A percentile compares a stretch with the other conserved stretches of the same genome.
These are phyloP conservation scores for Ranitomeya imitator DNA, from an alignment of 2,113 vertebrate genomes.

Conservation along the genomic window DNA sequence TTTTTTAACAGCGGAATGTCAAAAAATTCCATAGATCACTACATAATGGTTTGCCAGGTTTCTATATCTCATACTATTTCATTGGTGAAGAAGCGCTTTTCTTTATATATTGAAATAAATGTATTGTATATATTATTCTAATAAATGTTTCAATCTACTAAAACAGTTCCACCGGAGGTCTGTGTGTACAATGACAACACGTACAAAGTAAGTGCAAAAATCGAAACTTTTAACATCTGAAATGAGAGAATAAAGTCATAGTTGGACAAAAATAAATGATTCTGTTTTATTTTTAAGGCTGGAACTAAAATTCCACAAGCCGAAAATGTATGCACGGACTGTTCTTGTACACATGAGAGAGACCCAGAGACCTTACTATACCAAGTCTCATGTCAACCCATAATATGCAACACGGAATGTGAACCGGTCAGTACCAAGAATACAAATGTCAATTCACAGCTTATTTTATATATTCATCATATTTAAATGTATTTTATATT, in stretches of 20 bases:
- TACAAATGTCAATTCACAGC: background rate
- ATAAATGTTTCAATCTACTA: background rate
- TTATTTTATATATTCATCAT: fast-evolving
- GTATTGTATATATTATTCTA: background rate
- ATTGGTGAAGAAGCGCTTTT: too few species aligned
- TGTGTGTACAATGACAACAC: conserved; percentile 16
- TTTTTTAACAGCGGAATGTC: background rate
- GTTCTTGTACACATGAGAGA: conserved; percentile 62
- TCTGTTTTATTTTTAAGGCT: conserved; percentile 62
- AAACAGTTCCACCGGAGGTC: background rate
- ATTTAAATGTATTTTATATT: background rate
- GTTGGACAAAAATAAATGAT: background rate
- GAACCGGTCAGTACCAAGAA: conserved; percentile 63
- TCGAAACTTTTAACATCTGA: background rate
- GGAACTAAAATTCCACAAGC: conserved; percentile 62
- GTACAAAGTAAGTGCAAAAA: conserved; percentile 22
- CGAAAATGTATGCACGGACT: conserved; percentile 67
- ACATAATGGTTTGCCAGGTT: background rate
- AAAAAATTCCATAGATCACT: conserved; percentile 43
- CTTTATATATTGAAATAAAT: too few species aligned
- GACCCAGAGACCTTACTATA: fast-evolving
- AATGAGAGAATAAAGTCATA: background rate
- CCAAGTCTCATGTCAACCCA: conserved; percentile 60
- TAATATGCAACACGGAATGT: conserved; percentile 66
- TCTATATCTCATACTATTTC: background rate